Conservation (phyloP, 2,888 invertebrate species). For the Bugula neritina region DNA sequence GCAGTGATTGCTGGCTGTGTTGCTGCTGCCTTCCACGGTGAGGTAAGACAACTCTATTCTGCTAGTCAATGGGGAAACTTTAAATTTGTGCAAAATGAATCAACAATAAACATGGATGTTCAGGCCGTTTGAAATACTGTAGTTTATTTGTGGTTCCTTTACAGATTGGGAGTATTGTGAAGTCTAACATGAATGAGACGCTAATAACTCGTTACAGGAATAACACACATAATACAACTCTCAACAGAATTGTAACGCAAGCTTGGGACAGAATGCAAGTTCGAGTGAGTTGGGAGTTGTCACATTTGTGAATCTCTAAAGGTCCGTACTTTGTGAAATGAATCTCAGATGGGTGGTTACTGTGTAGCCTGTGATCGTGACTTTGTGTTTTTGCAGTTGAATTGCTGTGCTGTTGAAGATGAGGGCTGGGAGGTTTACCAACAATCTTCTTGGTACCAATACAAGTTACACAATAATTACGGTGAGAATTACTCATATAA, state of each 20-base stretch:
- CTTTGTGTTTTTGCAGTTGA: conserved; percentile 13
- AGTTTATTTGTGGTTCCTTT: too few relatives aligned
- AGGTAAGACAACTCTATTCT: too few relatives aligned
- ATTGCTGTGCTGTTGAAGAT: conserved; percentile 26
- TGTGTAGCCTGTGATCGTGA: neutral
- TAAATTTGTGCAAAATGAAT: too few relatives aligned
- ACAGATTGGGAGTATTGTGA: conserved; percentile 14
- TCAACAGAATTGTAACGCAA: conserved; percentile 12
- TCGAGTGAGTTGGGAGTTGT: neutral
- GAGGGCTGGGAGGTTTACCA: conserved; percentile 24
- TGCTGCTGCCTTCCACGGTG: conserved; percentile 26
- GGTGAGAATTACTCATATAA: too few relatives aligned
- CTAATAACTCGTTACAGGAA: neutral
- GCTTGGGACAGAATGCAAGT: conserved; percentile 27
- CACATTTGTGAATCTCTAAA: neutral
- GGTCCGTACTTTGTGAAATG: neutral
- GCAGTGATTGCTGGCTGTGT: conserved; percentile 4
- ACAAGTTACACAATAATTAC: conserved; percentile 23
- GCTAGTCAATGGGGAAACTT: too few relatives aligned
- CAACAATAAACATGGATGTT: too few relatives aligned
- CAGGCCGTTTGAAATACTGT: too few relatives aligned
- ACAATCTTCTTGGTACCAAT: conserved; percentile 25
- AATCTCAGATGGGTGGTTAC: neutral
- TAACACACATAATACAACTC: conserved; percentile 22
- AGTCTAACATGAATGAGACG: conserved; percentile 23